Evolutionary conservation across 2,797 vertebrate species (phyloP), one percentile per base, ranked within the genome.

Genomic region (Esox masquinongy): DNA sequence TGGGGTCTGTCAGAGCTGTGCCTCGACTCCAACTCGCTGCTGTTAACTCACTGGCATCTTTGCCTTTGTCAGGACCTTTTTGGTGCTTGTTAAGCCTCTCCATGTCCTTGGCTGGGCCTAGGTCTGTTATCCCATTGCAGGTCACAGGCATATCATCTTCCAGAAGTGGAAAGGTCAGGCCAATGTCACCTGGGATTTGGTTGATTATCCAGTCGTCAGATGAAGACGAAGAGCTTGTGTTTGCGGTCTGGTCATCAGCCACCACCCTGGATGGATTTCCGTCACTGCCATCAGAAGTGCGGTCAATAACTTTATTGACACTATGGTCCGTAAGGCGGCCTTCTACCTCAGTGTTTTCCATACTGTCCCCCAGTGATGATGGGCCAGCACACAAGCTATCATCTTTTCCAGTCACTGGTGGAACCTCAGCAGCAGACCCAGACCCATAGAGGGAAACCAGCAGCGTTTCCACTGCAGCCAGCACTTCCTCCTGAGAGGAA

Each of bases 11-110:
- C 77, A 96, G 85, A 34, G 90, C 91, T 7, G 82, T 92, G 49
- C 98, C 97, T 80, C 87, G 92, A 83, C 97, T 97, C 97, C 98
- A 99, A 1, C 86, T 90, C 81, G 96, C 94, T 34, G 93, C 93
- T 78, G 89, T 93, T 63, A 95, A 77, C 83, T 90, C 91, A 71
- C 79, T 49, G 71, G 83, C 77, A 1, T 82, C 78, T 73, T 80
- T 75, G 69, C 70, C 73, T 34, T 14, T 22, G 34, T 26, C 83
- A 59, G 59, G 24, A 7, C 24, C 75, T 51, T 70, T 47, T 5
- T 22, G 24, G 0, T 51, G 72, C 0, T 7, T 76, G 22, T 72
- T n/a, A 0, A 5, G 61, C 68, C 24, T 79, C 64, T 84, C 75
- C 0, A 74, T 74, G 1, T 69, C 59, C 26, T 75, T 67, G 29